Conservation (phyloP, 2,797 vertebrate genomes). For the Karalla daura region DNA sequence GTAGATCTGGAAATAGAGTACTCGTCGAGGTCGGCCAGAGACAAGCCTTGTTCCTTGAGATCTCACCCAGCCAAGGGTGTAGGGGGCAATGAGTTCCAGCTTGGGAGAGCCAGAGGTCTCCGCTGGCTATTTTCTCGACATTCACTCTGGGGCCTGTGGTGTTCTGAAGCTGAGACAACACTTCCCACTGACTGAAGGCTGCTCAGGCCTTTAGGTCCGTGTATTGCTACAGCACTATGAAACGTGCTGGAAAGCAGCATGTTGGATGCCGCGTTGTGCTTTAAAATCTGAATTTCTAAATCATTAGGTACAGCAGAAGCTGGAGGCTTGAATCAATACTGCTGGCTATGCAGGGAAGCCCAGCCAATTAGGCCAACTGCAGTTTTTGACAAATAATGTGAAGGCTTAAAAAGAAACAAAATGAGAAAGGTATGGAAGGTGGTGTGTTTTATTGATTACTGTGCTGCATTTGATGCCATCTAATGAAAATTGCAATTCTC, state of each 20-base stretch:
- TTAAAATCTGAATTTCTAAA: conserved; percentile 68
- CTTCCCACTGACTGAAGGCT: conserved; percentile 57
- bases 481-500: conserved; percentile 34
- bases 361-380: conserved; percentile 63
- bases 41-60: conserved; percentile 68
- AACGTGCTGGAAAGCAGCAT: conserved; percentile 29
- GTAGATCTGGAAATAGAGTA: conserved; percentile 88
- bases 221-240: conserved; percentile 10
- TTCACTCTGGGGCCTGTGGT: conserved; percentile 43
- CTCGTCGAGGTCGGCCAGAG: conserved; percentile 76
- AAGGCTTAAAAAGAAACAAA: conserved; percentile 36
- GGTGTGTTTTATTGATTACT: conserved; percentile 18
- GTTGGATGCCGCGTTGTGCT: conserved; percentile 31
- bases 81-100: conserved; percentile 74
- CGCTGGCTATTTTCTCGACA: conserved; percentile 70
- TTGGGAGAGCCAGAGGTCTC: conserved; percentile 70
- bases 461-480: conserved; percentile 20
- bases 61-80: conserved; percentile 70
- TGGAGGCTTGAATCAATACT: conserved; percentile 72
- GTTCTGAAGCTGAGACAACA: conserved; percentile 66
- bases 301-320: conserved; percentile 65
- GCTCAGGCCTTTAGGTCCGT: conserved; percentile 24
- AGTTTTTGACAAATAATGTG: conserved; percentile 60
- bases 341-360: conserved; percentile 54
- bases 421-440: conserved; percentile 19